phyloP scores from a whole-genome alignment of 2,113 vertebrate species.

The Euleptes europaea region DNA sequence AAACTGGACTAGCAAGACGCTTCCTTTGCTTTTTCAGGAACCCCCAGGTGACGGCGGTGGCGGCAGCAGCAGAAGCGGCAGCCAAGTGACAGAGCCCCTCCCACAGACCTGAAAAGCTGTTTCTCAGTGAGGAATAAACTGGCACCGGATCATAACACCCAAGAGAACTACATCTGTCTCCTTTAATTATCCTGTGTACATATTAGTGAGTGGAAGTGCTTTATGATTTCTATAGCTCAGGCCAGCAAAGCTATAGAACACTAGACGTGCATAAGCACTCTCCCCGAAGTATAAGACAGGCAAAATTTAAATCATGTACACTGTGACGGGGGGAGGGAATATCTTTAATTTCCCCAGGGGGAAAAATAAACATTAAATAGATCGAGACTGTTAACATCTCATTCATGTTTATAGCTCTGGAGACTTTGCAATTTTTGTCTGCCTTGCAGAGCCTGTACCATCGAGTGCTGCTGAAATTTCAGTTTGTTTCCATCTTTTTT shows the following conservation, averaged over 20 bases:
- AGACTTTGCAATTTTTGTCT: conserved; percentile 21
- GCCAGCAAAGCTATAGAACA: background rate
- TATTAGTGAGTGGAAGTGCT: background rate
- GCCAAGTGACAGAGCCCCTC: background rate
- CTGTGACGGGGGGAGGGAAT: conserved; percentile 22
- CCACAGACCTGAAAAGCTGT: background rate
- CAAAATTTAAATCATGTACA: conserved; percentile 33
- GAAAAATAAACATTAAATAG: background rate
- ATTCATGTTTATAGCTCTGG: conserved; percentile 4
- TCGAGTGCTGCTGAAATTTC: background rate
- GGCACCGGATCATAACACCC: background rate
- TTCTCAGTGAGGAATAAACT: conserved; percentile 14
- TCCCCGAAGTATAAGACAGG: conserved; percentile 14
- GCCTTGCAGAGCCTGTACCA: conserved; percentile 13
- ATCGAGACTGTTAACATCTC: background rate
- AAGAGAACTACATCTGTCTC: conserved; percentile 5
- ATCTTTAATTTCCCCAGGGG: conserved; percentile 30
- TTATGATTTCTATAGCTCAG: background rate
- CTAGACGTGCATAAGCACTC: background rate
- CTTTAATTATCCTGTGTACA: background rate
- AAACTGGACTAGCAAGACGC: background rate
- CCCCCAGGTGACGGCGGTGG: background rate
- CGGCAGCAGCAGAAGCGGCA: background rate
- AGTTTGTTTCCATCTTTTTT: conserved; percentile 23
- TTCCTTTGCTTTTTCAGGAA: conserved; percentile 12